Base-by-base conservation (phyloP, 2,888 invertebrate genomes). In the Protonemura montana region DNA sequence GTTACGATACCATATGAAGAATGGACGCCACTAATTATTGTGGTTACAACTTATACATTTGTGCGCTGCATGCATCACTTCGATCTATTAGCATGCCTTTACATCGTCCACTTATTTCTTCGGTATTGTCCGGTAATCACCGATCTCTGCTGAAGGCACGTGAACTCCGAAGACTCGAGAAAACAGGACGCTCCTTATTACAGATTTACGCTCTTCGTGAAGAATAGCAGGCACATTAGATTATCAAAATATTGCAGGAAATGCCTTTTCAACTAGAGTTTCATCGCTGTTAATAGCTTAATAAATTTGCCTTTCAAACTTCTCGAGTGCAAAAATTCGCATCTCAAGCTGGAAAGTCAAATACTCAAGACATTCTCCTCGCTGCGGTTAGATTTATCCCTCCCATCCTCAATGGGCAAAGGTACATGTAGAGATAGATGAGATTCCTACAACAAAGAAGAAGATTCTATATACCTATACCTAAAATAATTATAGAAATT, bases 21-120 rank as follows among this genome's bases (percentile, higher is more conserved):
- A 59, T 59, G 59, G 21, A 78, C 78, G 3, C 26, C 27, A 78
- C n/a, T 78, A 78, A 78, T 78, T 78, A 78, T 28, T 78, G 28
- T 78, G 27, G 27, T 78, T 78, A 78, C 21, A 78, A 59, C 59
- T 35, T 35, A 35, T 35, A 35, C 35, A 35, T 35, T 35, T 35
- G 35, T 35, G 35, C 35, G 35, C 35, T 3, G 10, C 35, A 10
- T 10, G 13, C 59, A 59, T 59, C 59, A 59, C 35, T 35, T 35
- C 35, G 35, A 35, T 35, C 35, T 35, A 35, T 35, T 35, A 35
- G 5, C 35, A 35, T 35, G 3, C 35, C 35, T 35, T 59, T 59
- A 59, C 13, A 13, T 16, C 59, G 59, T 59, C 59, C 21, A 59
- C 21, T 59, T 59, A 59, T 59, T 59, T 59, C 59, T 59, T 59